Conservation (phyloP, 1,140 invertebrate species). For the Helicoverpa armigera region DNA sequence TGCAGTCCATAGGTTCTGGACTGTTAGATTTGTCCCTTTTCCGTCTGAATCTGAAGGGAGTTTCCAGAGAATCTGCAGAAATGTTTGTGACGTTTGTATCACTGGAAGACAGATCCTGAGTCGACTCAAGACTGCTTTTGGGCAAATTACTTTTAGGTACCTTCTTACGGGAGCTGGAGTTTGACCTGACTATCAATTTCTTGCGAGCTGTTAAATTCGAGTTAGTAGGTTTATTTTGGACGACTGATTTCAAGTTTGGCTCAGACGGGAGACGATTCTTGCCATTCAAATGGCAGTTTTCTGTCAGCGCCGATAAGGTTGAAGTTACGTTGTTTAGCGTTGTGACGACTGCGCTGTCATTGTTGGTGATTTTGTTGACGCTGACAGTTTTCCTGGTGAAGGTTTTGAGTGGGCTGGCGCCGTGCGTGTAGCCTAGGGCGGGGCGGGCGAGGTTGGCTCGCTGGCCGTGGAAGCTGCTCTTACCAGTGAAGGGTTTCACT, state of each 20-base stretch:
- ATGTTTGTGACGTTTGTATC: conserved; percentile 84
- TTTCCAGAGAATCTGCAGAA: conserved; percentile 82
- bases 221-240: conserved; percentile 65
- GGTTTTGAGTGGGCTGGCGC: conserved; percentile 75
- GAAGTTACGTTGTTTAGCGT: conserved; percentile 78
- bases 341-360: conserved; percentile 64
- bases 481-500: conserved; percentile 77
- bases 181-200: conserved; percentile 80
- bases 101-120: conserved; percentile 82
- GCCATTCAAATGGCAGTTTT: conserved; percentile 83
- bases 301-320: conserved; percentile 80
- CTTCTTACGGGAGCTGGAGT: conserved; percentile 80
- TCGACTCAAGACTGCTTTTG: conserved; percentile 73
- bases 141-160: conserved; percentile 71
- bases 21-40: conserved; percentile 82
- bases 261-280: conserved; percentile 79
- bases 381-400: conserved; percentile 74
- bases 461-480: conserved; percentile 81
- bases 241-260: conserved; percentile 75
- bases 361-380: conserved; percentile 68
- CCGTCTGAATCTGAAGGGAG: conserved; percentile 80
- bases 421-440: conserved; percentile 70
- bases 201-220: conserved; percentile 71
- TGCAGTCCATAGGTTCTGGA: conserved; percentile 83
- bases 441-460: conserved; percentile 78